phyloP scores from a whole-genome alignment of 2,113 vertebrate genomes.

The Kryptolebias marmoratus region DNA sequence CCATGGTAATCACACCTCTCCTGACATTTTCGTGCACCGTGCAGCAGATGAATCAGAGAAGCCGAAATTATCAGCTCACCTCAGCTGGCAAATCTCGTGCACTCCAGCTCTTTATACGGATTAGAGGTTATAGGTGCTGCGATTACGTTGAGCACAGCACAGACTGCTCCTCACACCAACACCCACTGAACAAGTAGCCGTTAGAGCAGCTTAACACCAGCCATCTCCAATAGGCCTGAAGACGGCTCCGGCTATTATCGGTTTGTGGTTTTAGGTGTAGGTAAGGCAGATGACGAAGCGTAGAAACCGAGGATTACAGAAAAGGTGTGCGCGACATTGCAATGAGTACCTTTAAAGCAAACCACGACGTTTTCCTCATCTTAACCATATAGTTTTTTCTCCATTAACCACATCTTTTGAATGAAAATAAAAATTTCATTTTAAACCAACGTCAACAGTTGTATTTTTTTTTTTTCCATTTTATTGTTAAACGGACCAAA shows the following conservation, averaged over 20 bases:
- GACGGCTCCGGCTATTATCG: conserved; percentile 21
- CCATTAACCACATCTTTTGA: no score
- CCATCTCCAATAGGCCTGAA: conserved; percentile 33
- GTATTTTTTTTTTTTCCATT: no score
- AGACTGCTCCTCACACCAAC: conserved; percentile 65
- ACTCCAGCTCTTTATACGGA: conserved; percentile 45
- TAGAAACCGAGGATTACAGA: conserved; percentile 28
- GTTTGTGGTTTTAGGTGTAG: conserved; percentile 48
- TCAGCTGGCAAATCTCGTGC: conserved; percentile 20
- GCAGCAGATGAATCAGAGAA: conserved; percentile 12
- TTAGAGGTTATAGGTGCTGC: conserved; percentile 60
- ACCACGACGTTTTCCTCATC: no score
- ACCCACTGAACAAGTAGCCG: conserved; percentile 62
- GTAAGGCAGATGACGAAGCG: conserved; percentile 44
- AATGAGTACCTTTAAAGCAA: no score
- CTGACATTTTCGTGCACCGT: neutral
- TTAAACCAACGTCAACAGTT: no score
- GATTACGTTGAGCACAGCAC: conserved; percentile 33
- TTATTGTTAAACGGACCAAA: no score
- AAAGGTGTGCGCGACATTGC: no score
- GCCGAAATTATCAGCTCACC: conserved; percentile 59
- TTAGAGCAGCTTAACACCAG: conserved; percentile 23
- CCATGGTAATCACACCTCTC: conserved; percentile 49
- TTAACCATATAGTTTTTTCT: no score
- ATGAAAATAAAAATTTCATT: no score